Conservation (phyloP, 2,888 invertebrate genomes). For the Temnothorax ravouxi region DNA sequence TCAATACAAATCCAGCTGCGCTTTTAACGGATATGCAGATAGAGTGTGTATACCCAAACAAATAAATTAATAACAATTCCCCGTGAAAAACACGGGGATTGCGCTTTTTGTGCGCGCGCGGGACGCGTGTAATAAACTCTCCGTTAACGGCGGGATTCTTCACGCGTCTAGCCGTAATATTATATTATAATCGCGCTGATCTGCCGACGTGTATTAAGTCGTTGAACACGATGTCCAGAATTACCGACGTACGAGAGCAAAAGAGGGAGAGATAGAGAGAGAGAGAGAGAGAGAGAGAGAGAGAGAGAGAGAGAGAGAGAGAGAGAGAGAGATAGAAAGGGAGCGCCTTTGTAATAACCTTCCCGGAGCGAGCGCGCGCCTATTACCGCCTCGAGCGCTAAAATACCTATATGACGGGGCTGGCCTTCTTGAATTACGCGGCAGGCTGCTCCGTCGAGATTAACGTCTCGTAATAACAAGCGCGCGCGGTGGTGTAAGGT, state of each 20-base stretch:
- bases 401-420: constrained; percentile 71
- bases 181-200: constrained; percentile 54
- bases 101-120: neutral
- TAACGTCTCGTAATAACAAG: constrained; percentile 74
- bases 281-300: constrained; percentile 28
- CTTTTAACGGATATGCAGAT: constrained; percentile 3
- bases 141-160: constrained; percentile 18
- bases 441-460: constrained; percentile 66
- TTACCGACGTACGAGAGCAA: constrained; percentile 43
- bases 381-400: constrained; percentile 58
- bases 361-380: constrained; percentile 50
- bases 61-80: constrained; percentile 28
- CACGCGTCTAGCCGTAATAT: constrained; percentile 50
- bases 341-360: constrained; percentile 55
- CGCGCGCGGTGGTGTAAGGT: constrained; percentile 55
- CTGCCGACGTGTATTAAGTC: constrained; percentile 51
- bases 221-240: constrained; percentile 56
- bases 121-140: constrained; percentile 31
- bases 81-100: neutral
- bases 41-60: neutral
- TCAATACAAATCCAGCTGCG: constrained; percentile 13
- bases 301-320: too few relatives aligned
- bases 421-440: constrained; percentile 74
- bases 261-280: neutral
- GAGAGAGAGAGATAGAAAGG: constrained; percentile 18